Evolutionary conservation across 2,113 vertebrate genomes (phyloP).

Genomic region (Morone saxatilis): DNA sequence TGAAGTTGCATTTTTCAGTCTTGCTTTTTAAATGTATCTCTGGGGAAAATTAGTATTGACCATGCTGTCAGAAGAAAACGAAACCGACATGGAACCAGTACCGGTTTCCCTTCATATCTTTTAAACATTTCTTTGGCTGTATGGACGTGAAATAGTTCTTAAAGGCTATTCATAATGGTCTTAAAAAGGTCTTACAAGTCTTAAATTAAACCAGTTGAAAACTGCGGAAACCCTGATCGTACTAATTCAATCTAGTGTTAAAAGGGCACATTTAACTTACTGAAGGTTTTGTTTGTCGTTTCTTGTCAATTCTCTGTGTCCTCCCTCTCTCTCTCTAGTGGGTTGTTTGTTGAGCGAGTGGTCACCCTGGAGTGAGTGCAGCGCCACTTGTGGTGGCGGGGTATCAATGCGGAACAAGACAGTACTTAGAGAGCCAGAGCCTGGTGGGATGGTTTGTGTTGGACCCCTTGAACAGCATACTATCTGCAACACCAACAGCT

Average conservation of each 20-base stretch:
- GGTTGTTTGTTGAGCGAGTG: slow-evolving; percentile 85
- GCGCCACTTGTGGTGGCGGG: slow-evolving; percentile 83
- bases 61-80: too few relatives aligned
- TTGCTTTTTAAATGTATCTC: too few relatives aligned
- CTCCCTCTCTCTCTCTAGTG: slow-evolving; percentile 56
- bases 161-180: too few relatives aligned
- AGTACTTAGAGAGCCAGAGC: slow-evolving; percentile 69
- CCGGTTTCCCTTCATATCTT: too few relatives aligned
- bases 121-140: too few relatives aligned
- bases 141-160: too few relatives aligned
- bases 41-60: too few relatives aligned
- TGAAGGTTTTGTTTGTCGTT: not conserved
- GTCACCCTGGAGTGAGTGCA: slow-evolving; percentile 88
- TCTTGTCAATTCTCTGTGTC: not conserved
- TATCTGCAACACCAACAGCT: slow-evolving; percentile 86
- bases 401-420: slow-evolving; percentile 80
- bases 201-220: too few relatives aligned
- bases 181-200: too few relatives aligned
- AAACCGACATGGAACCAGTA: too few relatives aligned
- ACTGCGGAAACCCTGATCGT: too few relatives aligned
- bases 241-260: not conserved
- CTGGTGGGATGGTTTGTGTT: slow-evolving; percentile 75
- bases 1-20: too few relatives aligned
- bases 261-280: not conserved
- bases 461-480: slow-evolving; percentile 81